Evolutionary conservation across 2,888 invertebrate genomes (phyloP), one percentile per base, ranked within the genome.

Genomic region (Aphodius sticticus): DNA sequence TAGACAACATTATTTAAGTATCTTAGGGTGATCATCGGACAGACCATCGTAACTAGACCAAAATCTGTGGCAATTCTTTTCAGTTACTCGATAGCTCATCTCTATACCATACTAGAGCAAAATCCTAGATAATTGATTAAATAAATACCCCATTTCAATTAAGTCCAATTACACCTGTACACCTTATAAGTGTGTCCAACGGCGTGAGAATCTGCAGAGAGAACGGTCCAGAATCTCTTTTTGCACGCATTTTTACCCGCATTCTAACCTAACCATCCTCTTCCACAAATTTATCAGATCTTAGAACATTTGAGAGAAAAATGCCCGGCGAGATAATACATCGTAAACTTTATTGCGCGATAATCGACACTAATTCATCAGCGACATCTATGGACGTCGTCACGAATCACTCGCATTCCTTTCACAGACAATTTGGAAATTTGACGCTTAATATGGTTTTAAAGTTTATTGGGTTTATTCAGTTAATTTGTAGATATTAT

Each of bases 371-470:
- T 53, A 53, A 53, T 53, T 53, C 53, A 9, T 9, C 53, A 53
- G 53, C 53, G 53, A 53, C 53, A 53, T 53, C 53, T 53, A 53
- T 53, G 53, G 53, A 53, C 12, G 7, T 12, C 9, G 4, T 53
- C 53, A 5, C 53, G 12, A 53, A 53, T 7, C 53, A 9, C 12
- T 53, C 7, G 53, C 53, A 53, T 53, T 53, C 53, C 53, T 53
- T 53, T 53, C 53, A 53, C 53, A 53, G 53, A 53, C 53, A 53
- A 53, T 53, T 53, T 53, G 53, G 53, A 53, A 53, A 53, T 53
- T 53, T 7, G 7, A 7, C 53, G 53, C 1, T 53, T 53, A n/a
- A n/a, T n/a, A 53, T 12, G 9, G 12, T 53, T 53, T 53, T 53
- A 53, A 12, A 9, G 3, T 53, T 53, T 5, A 53, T 53, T 26